Percentiles rank a stretch among this genome's conserved stretches.
These are phyloP conservation scores for Meteorus sp. DNA, from an alignment of 1,140 invertebrate genomes.

Conservation along the genomic window DNA sequence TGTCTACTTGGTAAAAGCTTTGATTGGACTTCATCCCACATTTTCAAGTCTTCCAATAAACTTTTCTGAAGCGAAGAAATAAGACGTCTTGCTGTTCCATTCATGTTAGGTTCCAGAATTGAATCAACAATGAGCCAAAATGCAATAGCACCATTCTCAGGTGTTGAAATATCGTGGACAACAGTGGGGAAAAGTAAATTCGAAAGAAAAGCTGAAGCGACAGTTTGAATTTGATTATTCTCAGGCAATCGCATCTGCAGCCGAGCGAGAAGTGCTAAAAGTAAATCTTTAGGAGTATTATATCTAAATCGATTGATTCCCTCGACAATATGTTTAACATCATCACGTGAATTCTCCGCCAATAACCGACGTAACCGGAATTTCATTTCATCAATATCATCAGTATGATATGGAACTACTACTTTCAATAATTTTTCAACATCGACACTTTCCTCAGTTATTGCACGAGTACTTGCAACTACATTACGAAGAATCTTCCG, in stretches of 20 bases:
- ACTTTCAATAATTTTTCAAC: background rate
- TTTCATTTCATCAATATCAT: constrained; percentile 4
- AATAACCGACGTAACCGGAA: background rate
- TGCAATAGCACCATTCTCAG: background rate
- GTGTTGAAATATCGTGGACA: background rate
- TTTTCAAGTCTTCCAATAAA: background rate
- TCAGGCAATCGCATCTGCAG: constrained; percentile 10
- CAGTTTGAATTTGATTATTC: constrained; percentile 1
- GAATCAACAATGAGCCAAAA: constrained; percentile 15
- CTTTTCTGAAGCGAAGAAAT: background rate
- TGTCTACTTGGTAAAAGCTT: background rate
- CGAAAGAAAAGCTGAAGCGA: constrained; percentile 11
- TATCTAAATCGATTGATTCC: constrained; percentile 15
- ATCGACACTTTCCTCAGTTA: background rate
- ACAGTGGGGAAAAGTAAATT: background rate
- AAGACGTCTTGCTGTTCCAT: background rate
- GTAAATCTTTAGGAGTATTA: constrained; percentile 7
- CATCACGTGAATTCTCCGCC: background rate
- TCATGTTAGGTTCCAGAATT: background rate
- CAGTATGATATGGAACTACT: background rate
- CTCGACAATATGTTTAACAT: constrained; percentile 1
- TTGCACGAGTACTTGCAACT: background rate
- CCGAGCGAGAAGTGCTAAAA: constrained; percentile 8
- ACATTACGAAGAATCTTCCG: background rate
- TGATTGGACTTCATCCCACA: background rate